Evolutionary conservation across 2,888 invertebrate genomes (phyloP), one percentile per base, ranked within the genome.

Genomic region (Abrostola tripartita): DNA sequence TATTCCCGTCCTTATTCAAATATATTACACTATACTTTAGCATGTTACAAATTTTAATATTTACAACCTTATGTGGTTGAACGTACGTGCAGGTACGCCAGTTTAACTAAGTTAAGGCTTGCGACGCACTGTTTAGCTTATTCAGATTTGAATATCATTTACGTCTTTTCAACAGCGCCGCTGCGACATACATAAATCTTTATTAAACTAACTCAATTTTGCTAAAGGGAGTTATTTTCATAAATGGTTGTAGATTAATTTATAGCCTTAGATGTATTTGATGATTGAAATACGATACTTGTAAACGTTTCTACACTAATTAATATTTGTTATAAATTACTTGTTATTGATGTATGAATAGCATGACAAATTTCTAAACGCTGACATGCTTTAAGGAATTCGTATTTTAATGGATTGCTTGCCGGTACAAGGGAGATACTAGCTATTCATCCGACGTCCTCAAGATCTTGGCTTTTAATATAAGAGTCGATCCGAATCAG

Each of bases 81-180:
- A 62, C 61, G 68, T 74, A 78, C 69, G 77, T 78, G 79, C 78
- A 84, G 78, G 78, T 81, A 81, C 75, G 75, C 72, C 71, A 77
- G 80, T 79, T 76, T 72, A 78, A 67, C 73, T 64, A 75, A 78
- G 74, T 76, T 68, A 66, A 77, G 70, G 69, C 68, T 73, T 66
- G 71, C 71, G 69, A 75, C 71, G 79, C 73, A 77, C 70, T 76
- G 78, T 71, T 78, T 66, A 67, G 76, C 72, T 78, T 82, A 78
- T 82, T 81, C 77, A 78, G 73, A 79, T 80, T 79, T 77, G 67
- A 78, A 72, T 77, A 80, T 74, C 65, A 75, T 82, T 81, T 74
- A 71, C 52, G 65, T 68, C 62, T 71, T 73, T 78, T 74, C 68
- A 71, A 78, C 67, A 70, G 52, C 47, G 49, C 44, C 52, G 65